phyloP scores from a whole-genome alignment of 2,888 invertebrate species.

The Synanthedon andrenaeformis region DNA sequence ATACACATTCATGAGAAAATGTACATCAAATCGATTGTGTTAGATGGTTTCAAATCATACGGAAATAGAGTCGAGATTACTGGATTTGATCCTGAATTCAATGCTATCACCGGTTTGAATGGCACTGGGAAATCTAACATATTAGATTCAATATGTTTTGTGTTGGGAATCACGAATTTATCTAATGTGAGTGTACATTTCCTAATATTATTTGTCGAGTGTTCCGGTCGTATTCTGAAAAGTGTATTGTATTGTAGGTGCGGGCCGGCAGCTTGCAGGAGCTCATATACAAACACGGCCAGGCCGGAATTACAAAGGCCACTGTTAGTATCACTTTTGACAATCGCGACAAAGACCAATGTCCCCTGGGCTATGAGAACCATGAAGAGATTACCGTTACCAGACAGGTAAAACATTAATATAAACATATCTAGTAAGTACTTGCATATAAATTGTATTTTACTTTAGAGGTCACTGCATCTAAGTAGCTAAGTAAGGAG shows the following conservation, averaged over 20 bases:
- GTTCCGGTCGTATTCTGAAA: constrained; percentile 5
- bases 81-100: constrained; percentile 94
- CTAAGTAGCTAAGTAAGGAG: too few relatives aligned
- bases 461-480: not conserved
- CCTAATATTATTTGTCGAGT: not conserved
- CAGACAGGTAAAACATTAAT: constrained; percentile 74
- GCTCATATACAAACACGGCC: constrained; percentile 97
- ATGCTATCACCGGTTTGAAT: constrained; percentile 98
- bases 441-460: not conserved
- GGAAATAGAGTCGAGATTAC: constrained; percentile 91
- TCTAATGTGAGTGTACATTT: constrained; percentile 78
- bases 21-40: constrained; percentile 90
- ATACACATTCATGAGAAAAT: constrained; percentile 57
- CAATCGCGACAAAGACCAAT: constrained; percentile 82
- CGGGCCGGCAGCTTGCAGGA: constrained; percentile 92
- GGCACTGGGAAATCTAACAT: constrained; percentile 99
- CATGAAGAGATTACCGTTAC: constrained; percentile 93
- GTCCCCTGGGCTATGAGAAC: constrained; percentile 92
- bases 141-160: constrained; percentile 97
- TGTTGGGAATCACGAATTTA: constrained; percentile 94
- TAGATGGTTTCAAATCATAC: constrained; percentile 99
- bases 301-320: constrained; percentile 95
- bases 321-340: constrained; percentile 97
- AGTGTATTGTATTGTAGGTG: constrained; percentile 72
- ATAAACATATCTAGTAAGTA: not conserved